Percentiles rank a stretch among this genome's conserved stretches.
phyloP scores from a whole-genome alignment of 64 coral and sea anemone genomes.

The Catalaphyllia jardinei region DNA sequence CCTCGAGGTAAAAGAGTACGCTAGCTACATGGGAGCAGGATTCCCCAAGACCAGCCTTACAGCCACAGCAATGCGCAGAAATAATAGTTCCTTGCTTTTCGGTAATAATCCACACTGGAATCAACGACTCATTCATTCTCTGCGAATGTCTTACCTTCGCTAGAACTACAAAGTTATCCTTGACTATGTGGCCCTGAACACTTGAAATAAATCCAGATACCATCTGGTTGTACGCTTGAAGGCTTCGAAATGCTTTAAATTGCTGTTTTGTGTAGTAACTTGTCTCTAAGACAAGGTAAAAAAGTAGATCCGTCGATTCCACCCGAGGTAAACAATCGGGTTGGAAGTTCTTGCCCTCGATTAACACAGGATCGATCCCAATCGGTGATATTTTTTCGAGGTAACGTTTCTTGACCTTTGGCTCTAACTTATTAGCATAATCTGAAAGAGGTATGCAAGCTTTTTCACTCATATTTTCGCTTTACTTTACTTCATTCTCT shows the following conservation, averaged over 20 bases:
- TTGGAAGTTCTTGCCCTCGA: neutral
- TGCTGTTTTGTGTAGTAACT: neutral
- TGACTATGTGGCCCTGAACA: conserved; percentile 25
- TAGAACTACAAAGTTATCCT: conserved; percentile 32
- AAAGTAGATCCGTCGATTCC: neutral
- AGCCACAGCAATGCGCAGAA: conserved; percentile 15
- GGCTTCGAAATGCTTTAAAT: neutral
- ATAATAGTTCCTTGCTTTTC: conserved; percentile 1
- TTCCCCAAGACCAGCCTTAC: conserved; percentile 36
- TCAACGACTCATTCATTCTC: conserved; percentile 38
- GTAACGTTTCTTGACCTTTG: neutral
- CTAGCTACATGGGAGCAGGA: conserved; percentile 38
- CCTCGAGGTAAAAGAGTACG: conserved; percentile 17
- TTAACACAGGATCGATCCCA: neutral
- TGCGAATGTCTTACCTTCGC: conserved; percentile 29
- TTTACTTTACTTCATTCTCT: too few relatives aligned
- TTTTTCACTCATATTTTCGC: too few relatives aligned
- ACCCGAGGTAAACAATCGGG: neutral
- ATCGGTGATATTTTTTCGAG: neutral
- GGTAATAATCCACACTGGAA: conserved; percentile 22
- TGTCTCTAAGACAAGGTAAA: neutral
- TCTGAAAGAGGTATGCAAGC: neutral
- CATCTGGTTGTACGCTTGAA: too few relatives aligned
- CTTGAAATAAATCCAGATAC: neutral
- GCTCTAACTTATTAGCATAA: neutral